phyloP scores from a whole-genome alignment of 2,113 vertebrate genomes.

The Apteryx owenii region DNA sequence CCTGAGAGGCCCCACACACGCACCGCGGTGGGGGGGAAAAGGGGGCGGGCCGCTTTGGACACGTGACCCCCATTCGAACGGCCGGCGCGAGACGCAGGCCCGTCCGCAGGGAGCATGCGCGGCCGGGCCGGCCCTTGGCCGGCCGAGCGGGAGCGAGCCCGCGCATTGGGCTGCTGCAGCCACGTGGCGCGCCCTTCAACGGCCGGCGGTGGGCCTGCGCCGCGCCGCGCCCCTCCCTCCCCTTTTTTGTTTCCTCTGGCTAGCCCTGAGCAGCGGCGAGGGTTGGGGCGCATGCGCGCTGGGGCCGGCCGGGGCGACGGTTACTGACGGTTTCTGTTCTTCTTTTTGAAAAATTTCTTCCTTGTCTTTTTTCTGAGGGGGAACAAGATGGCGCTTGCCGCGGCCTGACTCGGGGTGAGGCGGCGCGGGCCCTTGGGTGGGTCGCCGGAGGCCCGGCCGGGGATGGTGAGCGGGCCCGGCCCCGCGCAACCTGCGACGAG shows the following conservation, averaged over 20 bases:
- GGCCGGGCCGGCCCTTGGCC: fast-evolving
- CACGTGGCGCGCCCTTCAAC: not conserved
- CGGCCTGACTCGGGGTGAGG: not conserved
- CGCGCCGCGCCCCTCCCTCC: not conserved
- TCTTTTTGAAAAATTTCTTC: not conserved
- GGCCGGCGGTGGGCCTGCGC: too few relatives aligned
- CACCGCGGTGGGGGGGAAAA: not conserved
- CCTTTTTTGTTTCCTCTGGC: not conserved
- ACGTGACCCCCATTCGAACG: not conserved
- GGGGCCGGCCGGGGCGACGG: fast-evolving
- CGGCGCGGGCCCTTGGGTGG: too few relatives aligned
- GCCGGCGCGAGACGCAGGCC: not conserved
- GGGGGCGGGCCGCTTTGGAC: not conserved
- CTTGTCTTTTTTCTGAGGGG: not conserved
- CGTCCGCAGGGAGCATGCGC: not conserved
- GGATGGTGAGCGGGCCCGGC: not conserved
- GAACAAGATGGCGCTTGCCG: not conserved
- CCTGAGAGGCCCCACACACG: fast-evolving
- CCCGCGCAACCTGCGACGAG: not conserved
- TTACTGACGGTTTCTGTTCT: too few relatives aligned
- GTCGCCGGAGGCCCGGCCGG: too few relatives aligned
- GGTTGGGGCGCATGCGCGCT: not conserved
- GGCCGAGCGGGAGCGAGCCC: too few relatives aligned
- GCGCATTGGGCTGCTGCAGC: not conserved
- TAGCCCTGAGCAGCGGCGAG: not conserved